Base-by-base conservation (phyloP, 30 jellyfish, hydroid and myxozoan genomes). In the Chironex yamaguchii region DNA sequence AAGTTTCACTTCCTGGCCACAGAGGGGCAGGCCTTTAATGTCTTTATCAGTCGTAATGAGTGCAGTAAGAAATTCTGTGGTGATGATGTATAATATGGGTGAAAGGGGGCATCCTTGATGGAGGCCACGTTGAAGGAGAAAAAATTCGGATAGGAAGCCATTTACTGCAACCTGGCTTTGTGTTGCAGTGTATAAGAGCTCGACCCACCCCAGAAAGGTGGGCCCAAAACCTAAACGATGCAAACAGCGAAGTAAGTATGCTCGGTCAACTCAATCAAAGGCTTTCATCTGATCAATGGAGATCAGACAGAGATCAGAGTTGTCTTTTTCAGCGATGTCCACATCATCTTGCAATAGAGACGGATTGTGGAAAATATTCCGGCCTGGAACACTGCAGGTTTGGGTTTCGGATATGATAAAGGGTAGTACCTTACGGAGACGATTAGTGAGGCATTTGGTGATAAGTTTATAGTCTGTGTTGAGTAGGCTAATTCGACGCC, bases 401-500 rank as follows among this genome's bases (percentile, higher is more conserved):
- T 76, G 88, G 32, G 52, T 77, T 53, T 49, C 88, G 13, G 78
- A 22, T 14, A 79, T 36, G 20, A 58, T 33, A 65, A 49, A 11
- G 9, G 71, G 28, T 33, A 79, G 63, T 4, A 63, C 81, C 0
- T 54, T 54, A 23, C 34, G 27, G 2, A 79, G 78, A 20, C 90
- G 80, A 79, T 79, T 58, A 12, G 90, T 54, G 25, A 79, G 52
- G 23, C 36, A 21, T 79, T 79, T 79, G n/a, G 81, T 64, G 13
- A 79, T 79, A 22, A 79, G 22, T 32, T 79, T 79, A 4, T 79
- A 62, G 36, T 79, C 82, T 21, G 23, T 67, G 34, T 79, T 79
- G 25, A 79, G 69, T 27, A 79, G 90, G 64, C 90, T 79, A 4
- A 79, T 64, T 23, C 82, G 90, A 4, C 90, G 58, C 90, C 90